Evolutionary conservation across 2,113 vertebrate genomes (phyloP).

Genomic region (Amblyornis subalaris): DNA sequence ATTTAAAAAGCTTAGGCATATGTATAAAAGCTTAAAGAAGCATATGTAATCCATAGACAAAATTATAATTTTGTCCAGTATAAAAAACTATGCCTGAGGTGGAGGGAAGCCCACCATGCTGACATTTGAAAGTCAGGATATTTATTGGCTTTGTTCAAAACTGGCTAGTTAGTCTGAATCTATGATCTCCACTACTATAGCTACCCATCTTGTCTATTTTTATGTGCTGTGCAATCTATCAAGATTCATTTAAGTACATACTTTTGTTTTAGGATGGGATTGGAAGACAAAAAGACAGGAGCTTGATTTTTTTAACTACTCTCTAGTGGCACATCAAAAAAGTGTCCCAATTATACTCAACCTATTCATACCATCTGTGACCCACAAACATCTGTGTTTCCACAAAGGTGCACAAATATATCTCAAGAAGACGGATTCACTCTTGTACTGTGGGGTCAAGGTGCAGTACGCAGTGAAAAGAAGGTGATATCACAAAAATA

Average conservation of each 20-base stretch:
- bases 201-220: not conserved
- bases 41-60: not conserved
- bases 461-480: not conserved
- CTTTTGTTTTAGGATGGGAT: not conserved
- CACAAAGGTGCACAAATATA: not conserved
- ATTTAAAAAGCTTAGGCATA: not conserved
- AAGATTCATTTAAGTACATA: not conserved
- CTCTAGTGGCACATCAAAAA: not conserved
- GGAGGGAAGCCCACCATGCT: fast-evolving
- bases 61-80: not conserved
- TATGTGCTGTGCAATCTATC: not conserved
- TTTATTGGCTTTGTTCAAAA: not conserved
- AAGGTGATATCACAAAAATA: not conserved
- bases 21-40: not conserved
- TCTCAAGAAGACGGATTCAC: not conserved
- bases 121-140: not conserved
- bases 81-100: not conserved
- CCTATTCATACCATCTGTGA: not conserved
- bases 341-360: not conserved
- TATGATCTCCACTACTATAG: not conserved
- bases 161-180: not conserved
- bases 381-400: not conserved
- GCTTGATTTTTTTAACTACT: not conserved
- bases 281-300: not conserved
- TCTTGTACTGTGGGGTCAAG: not conserved